A percentile compares a stretch with the other conserved stretches of the same genome.
Evolutionary conservation across 1,140 invertebrate genomes (phyloP).

Genomic region (Camponotus floridanus): DNA sequence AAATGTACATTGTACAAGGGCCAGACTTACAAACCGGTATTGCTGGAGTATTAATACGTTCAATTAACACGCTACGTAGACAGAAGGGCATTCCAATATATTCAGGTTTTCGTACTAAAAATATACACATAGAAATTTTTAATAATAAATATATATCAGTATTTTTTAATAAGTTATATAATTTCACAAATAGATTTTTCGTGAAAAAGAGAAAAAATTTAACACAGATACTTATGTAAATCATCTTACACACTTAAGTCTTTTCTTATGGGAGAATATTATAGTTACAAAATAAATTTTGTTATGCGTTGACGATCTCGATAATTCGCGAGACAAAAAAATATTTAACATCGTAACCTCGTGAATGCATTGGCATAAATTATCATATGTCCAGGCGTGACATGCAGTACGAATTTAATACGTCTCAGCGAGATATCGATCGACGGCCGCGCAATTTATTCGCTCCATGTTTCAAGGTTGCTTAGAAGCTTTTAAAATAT

Average conservation of each 20-base stretch:
- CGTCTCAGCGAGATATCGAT: slow-evolving; percentile 18
- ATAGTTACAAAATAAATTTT: neutral
- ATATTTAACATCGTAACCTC: neutral
- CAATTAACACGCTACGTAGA: neutral
- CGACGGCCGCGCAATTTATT: slow-evolving; percentile 32
- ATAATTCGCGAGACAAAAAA: neutral
- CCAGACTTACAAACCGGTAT: neutral
- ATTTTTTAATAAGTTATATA: neutral
- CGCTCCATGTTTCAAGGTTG: neutral
- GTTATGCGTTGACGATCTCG: neutral
- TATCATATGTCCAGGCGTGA: neutral
- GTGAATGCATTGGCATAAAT: slow-evolving; percentile 9
- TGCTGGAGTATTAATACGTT: slow-evolving; percentile 23
- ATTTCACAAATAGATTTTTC: neutral
- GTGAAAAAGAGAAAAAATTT: neutral
- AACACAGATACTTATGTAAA: neutral
- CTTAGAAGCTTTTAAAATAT: slow-evolving; percentile 44
- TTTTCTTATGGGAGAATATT: neutral
- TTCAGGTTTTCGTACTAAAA: neutral
- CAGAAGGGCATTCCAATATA: neutral
- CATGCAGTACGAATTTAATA: slow-evolving; percentile 29
- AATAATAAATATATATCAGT: neutral
- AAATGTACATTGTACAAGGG: slow-evolving; percentile 39
- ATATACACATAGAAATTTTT: neutral
- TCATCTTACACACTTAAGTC: neutral